These are phyloP conservation scores for Crambe crambe DNA, from an alignment of 37 sponge, comb jelly and placozoan genomes.

Conservation along the genomic window DNA sequence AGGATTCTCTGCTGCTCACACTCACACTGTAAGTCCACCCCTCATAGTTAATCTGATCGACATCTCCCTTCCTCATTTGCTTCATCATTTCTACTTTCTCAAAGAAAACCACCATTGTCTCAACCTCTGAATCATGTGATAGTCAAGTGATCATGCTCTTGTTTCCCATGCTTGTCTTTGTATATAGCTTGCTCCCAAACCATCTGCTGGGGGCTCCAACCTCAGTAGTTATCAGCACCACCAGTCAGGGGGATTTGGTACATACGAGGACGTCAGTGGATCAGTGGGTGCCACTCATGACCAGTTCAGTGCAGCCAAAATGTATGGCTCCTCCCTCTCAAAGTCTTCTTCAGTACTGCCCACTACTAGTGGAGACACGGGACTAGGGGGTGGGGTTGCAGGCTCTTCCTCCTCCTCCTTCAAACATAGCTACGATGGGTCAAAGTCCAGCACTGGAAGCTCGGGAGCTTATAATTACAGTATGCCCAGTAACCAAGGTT, in stretches of 20 bases:
- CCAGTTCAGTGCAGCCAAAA: not conserved
- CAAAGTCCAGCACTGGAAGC: conserved; percentile 3
- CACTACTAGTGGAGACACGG: not conserved
- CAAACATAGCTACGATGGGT: conserved; percentile 9
- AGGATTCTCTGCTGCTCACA: conserved; percentile 9
- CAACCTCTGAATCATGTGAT: conserved; percentile 8
- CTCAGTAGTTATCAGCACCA: conserved; percentile 19
- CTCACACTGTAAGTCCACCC: not conserved
- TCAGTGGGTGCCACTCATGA: not conserved
- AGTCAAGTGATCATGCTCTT: not conserved
- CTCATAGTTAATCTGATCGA: too few relatives aligned
- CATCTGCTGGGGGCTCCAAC: conserved; percentile 4
- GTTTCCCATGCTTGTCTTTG: not conserved
- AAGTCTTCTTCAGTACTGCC: not conserved
- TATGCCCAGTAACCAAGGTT: conserved; percentile 4
- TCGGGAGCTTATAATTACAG: conserved; percentile 2
- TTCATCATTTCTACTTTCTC: too few relatives aligned
- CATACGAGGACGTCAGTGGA: not conserved
- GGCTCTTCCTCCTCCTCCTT: not conserved
- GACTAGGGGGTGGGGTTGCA: not conserved
- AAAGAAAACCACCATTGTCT: too few relatives aligned
- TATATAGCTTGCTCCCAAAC: conserved; percentile 14
- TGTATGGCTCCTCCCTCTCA: not conserved
- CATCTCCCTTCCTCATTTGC: too few relatives aligned
- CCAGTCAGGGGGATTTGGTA: not conserved